Evolutionary conservation across 2,888 invertebrate genomes (phyloP), one percentile per base, ranked within the genome.

Genomic region (Meteorus cinctellus): DNA sequence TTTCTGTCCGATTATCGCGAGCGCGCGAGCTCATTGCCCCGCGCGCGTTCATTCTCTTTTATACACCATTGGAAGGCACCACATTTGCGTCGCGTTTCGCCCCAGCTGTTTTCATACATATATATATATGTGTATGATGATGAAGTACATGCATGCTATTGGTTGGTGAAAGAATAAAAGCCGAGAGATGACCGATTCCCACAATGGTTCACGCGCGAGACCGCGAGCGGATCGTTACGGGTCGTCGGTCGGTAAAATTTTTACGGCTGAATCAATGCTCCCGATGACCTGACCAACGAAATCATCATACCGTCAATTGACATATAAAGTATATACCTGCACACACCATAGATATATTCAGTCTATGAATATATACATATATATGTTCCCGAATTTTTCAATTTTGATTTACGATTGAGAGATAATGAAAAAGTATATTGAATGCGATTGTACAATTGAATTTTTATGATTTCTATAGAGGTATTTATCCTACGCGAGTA

Each of bases 1-100:
- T 72, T 79, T 70, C 78, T 55, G 67, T 76, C 60, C 72, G 76
- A 76, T 76, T 76, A 76, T 76, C 72, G 59, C 72, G 78, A 69
- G 72, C 67, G 59, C 69, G 78, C 72, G 70, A 69, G 73, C 67
- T 51, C 75, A 76, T 75, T 77, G 74, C 68, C 69, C 77, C 65
- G 74, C 63, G 12, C 31, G 72, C 77, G 73, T 77, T 76, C 41
- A 36, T 31, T 55, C 72, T 75, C 45, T 72, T 72, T 34, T 60
- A 60, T 69, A 45, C 41, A 55, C 29, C 69, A 63, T 36, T 72
- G 45, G 19, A 55, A 19, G 45, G 31, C 19, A 48, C 48, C 31
- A 72, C 72, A 63, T 60, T 72, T 72, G 62, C 62, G 71, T 72
- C 62, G 48, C 48, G 71, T 62, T 29, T 70, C 70, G 70, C 51